Evolutionary conservation across 2,113 vertebrate genomes (phyloP).

Genomic region (Ovis canadensis): DNA sequence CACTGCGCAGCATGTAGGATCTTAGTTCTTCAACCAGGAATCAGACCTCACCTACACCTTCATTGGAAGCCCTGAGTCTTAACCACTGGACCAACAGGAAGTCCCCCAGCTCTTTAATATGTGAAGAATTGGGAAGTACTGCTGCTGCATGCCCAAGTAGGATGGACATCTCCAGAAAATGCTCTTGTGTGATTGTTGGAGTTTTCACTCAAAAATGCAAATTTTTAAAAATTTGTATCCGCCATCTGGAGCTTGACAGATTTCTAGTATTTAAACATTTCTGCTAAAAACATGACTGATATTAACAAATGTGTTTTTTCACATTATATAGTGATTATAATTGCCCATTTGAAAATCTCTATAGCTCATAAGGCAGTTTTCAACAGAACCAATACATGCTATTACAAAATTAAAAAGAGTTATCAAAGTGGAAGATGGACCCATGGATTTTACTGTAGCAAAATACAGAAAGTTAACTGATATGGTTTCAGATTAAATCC

Average conservation of each 20-base stretch:
- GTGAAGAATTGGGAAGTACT: background rate
- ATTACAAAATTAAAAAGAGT: background rate
- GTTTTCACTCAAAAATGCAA: background rate
- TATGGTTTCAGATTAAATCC: background rate
- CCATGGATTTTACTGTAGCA: background rate
- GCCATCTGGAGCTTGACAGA: background rate
- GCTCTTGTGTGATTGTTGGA: background rate
- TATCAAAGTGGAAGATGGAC: background rate
- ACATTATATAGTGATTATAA: background rate
- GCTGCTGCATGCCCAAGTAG: background rate
- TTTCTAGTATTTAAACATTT: background rate
- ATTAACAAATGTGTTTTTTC: background rate
- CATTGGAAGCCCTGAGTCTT: background rate
- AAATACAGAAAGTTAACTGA: background rate
- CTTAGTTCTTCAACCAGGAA: background rate
- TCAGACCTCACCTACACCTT: background rate
- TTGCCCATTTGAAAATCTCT: background rate
- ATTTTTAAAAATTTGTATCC: background rate
- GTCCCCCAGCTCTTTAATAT: background rate
- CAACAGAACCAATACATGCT: background rate
- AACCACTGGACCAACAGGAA: background rate
- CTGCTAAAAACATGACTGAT: background rate
- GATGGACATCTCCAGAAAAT: background rate
- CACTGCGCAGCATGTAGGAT: background rate
- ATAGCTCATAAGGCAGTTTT: background rate